These are phyloP conservation scores for Penaeus japonicus DNA, from an alignment of 1,140 invertebrate genomes.

Conservation along the genomic window DNA sequence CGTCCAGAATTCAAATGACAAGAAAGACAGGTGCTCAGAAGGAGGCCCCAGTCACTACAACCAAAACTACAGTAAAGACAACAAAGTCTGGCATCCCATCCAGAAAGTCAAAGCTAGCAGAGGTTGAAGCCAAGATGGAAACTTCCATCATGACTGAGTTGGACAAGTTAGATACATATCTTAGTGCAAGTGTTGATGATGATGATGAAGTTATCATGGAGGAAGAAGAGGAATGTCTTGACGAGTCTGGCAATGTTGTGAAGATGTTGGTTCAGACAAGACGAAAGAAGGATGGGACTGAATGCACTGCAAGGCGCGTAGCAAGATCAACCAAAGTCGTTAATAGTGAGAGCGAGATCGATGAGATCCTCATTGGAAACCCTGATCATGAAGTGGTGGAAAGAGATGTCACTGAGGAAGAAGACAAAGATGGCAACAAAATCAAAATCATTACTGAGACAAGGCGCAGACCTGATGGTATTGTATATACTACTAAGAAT, in stretches of 20 bases:
- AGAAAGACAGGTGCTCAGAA: conserved; percentile 38
- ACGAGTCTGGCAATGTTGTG: conserved; percentile 56
- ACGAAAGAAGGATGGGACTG: conserved; percentile 57
- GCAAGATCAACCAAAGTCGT: conserved; percentile 55
- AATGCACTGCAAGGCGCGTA: conserved; percentile 52
- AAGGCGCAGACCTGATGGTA: conserved; percentile 52
- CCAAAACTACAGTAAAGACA: conserved; percentile 38
- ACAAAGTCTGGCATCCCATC: neutral
- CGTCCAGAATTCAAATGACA: conserved; percentile 1
- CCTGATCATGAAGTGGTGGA: conserved; percentile 58
- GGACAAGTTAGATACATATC: conserved; percentile 49
- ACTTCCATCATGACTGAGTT: conserved; percentile 47
- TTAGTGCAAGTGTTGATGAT: conserved; percentile 30
- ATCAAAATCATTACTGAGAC: conserved; percentile 59
- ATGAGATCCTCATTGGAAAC: conserved; percentile 58
- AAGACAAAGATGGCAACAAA: conserved; percentile 56
- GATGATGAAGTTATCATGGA: conserved; percentile 55
- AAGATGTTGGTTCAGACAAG: conserved; percentile 56
- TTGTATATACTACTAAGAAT: conserved; percentile 58
- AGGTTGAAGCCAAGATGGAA: conserved; percentile 44
- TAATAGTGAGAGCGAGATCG: conserved; percentile 53
- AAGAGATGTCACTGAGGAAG: conserved; percentile 53
- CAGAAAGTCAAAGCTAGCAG: conserved; percentile 34
- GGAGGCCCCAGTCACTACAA: conserved; percentile 34
- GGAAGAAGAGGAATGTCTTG: conserved; percentile 54